These are phyloP conservation scores for Drosophila nigricruria DNA, from an alignment of 2,888 invertebrate genomes.

Conservation along the genomic window DNA sequence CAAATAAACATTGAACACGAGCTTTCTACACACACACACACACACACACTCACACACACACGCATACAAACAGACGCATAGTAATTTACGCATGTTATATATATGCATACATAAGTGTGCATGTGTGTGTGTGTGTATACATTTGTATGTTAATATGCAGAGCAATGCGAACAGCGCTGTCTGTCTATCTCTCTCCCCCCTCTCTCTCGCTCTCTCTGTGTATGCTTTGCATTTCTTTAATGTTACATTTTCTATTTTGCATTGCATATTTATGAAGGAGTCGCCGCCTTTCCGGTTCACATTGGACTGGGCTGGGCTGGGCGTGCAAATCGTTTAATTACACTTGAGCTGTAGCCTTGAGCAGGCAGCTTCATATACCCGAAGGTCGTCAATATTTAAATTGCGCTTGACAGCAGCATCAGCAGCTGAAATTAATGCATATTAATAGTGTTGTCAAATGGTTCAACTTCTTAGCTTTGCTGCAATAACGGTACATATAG, in stretches of 20 bases:
- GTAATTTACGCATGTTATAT: constrained; percentile 1
- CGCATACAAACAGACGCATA: too few relatives aligned
- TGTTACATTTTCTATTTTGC: constrained; percentile 20
- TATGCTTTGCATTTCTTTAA: constrained; percentile 3
- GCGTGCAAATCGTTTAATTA: constrained; percentile 33
- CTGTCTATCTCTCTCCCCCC: neutral
- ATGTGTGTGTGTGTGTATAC: neutral
- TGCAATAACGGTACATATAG: constrained; percentile 21
- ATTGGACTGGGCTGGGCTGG: neutral
- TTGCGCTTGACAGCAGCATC: constrained; percentile 8
- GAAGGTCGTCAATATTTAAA: constrained; percentile 32
- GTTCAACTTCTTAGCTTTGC: constrained; percentile 11
- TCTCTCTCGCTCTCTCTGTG: neutral
- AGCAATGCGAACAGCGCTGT: neutral
- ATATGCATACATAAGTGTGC: neutral
- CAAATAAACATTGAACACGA: constrained; percentile 26
- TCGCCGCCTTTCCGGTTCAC: constrained; percentile 12
- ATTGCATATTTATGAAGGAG: constrained; percentile 6
- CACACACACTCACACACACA: neutral
- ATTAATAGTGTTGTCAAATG: constrained; percentile 16
- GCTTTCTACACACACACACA: neutral
- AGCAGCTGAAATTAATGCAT: constrained; percentile 15
- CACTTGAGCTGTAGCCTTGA: constrained; percentile 25
- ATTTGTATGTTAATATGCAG: neutral
- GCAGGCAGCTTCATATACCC: constrained; percentile 14